phyloP scores from a whole-genome alignment of 2,888 invertebrate genomes.

The Folsomia candida region DNA sequence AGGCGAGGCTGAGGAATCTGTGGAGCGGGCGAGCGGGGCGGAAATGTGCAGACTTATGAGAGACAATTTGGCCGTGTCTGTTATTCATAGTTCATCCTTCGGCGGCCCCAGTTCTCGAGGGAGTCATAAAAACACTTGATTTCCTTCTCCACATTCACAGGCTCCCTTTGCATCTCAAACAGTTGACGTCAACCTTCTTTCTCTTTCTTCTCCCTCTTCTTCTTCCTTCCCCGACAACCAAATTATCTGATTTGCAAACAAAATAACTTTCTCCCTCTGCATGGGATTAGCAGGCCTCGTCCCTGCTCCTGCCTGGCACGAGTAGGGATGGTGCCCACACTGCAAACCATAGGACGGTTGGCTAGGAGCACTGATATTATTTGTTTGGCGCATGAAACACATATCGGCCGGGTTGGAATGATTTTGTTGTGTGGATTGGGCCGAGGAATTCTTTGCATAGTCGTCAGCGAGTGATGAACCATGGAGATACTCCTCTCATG shows the following conservation, averaged over 20 bases:
- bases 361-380: too few species aligned
- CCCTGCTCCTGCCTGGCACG: too few species aligned
- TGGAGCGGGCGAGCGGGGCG: constrained; percentile 43
- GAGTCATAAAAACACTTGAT: constrained; percentile 51
- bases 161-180: not conserved
- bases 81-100: constrained; percentile 2
- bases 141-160: constrained; percentile 44
- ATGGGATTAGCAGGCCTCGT: not conserved
- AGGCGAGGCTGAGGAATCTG: constrained; percentile 44
- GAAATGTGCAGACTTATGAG: constrained; percentile 49
- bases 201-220: not conserved
- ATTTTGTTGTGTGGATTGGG: too few species aligned
- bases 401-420: too few species aligned
- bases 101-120: constrained; percentile 41
- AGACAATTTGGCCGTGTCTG: constrained; percentile 48
- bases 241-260: not conserved
- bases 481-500: too few species aligned
- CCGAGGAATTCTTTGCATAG: too few species aligned
- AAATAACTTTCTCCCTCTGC: not conserved
- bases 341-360: too few species aligned
- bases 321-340: too few species aligned
- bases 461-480: not conserved
- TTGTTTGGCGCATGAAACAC: too few species aligned
- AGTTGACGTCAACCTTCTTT: not conserved
- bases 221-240: not conserved